phyloP scores from a whole-genome alignment of 2,113 vertebrate species.

The Xiphorhynchus elegans region DNA sequence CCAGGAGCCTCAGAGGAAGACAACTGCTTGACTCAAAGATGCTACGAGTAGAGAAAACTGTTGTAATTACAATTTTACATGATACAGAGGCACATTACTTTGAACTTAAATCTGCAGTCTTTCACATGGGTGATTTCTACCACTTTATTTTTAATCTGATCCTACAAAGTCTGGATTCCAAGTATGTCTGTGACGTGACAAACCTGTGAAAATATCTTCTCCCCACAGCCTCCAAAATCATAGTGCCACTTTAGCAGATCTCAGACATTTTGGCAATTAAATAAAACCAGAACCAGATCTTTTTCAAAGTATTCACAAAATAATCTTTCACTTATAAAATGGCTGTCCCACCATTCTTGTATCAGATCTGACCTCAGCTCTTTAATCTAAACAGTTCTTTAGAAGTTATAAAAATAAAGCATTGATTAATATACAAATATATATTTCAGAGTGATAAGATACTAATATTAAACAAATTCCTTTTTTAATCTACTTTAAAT shows the following conservation, averaged over 20 bases:
- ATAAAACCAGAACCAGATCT: slow-evolving; percentile 30
- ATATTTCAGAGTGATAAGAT: slow-evolving; percentile 53
- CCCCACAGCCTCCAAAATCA: slow-evolving; percentile 49
- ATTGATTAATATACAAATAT: slow-evolving; percentile 67
- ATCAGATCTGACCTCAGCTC: slow-evolving; percentile 55
- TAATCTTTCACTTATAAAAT: slow-evolving; percentile 8
- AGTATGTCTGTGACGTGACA: background rate
- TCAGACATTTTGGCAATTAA: slow-evolving; percentile 27
- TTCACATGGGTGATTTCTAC: background rate
- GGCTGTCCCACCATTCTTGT: background rate
- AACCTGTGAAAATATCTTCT: slow-evolving; percentile 1
- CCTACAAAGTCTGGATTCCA: background rate
- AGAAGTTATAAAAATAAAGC: slow-evolving; percentile 61
- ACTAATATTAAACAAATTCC: slow-evolving; percentile 59
- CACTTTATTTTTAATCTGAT: background rate
- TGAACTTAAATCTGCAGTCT: background rate
- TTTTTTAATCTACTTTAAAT: slow-evolving; percentile 66
- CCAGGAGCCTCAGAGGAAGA: background rate
- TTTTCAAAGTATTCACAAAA: slow-evolving; percentile 54
- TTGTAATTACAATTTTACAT: background rate
- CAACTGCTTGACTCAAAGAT: background rate
- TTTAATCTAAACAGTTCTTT: slow-evolving; percentile 49
- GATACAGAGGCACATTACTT: background rate
- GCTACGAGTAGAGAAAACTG: background rate
- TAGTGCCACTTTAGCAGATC: slow-evolving; percentile 22